Evolutionary conservation across 2,797 vertebrate species (phyloP), one percentile per base, ranked within the genome.

Genomic region (Anolis apletophallus): DNA sequence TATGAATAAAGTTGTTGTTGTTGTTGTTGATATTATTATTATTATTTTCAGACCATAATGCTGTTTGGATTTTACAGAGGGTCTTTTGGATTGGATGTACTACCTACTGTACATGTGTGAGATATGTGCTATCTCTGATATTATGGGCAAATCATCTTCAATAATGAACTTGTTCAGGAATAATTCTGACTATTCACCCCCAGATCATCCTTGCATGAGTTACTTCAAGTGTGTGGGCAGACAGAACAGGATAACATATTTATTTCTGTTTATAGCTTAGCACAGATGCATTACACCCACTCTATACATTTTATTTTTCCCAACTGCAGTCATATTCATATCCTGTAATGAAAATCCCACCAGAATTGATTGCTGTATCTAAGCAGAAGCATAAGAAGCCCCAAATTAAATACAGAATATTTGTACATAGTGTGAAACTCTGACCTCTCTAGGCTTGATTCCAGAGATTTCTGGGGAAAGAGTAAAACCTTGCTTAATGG

Each of bases 181-280:
- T 40, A 71, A 36, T 71, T 26, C 11, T 81, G 61, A 80, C 13
- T 36, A 64, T 3, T 40, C 57, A 57, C 34, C 40, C 61, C 68
- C 68, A 82, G 50, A 69, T 19, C n/a, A 71, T 55, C 6, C 68
- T 52, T 69, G 80, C 21, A 57, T 40, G 29, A 67, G 59, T 26
- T 67, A 67, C 59, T 34, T 76, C 59, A 54, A 85, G 46, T 32
- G 14, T 78, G 26, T 55, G 50, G 23, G 32, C 61, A n/a, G 26
- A 59, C 26, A 59, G 26, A 73, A 83, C 52, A 72, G 32, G 21
- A 59, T 73, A 57, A 61, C 54, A 64, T 59, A 61, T 61, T 5
- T 74, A 74, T 61, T 75, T 72, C 55, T 75, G 71, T 83, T 83
- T 83, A 83, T 61, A 83, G 36, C 17, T 46, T 59, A 75, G 50